Base-by-base conservation (phyloP, 2,888 invertebrate genomes). In the Microctonus aethiopoides region DNA sequence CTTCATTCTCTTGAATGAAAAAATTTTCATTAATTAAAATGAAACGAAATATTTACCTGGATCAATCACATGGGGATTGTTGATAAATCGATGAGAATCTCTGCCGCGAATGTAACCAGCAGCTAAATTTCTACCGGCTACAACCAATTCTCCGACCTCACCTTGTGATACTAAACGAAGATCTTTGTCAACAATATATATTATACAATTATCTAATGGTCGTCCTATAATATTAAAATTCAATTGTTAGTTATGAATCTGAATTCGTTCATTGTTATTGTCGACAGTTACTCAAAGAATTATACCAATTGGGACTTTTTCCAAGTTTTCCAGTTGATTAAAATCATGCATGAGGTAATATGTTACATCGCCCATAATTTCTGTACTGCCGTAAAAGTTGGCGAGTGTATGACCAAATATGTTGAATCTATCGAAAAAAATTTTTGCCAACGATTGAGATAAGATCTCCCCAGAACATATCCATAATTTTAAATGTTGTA, bases 351-450 rank as follows among this genome's bases (percentile, higher is more conserved):
- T 88, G 0, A 92, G 88, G 77, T 93, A 92, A 80, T 91, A 95
- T 0, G 95, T 95, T 1, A 96, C 95, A 82, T 96, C 96, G 0
- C 95, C 96, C 93, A 96, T 95, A 0, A 95, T 92, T 85, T 97
- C 97, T 0, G 96, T 96, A 75, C 95, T 95, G 0, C 97, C 97
- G 80, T 96, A 96, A 82, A 96, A 95, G 83, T 96, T 97, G 65
- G 94, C 95, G 51, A 97, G 87, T 16, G 89, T 88, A 73, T 92
- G 92, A 1, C 88, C 86, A 10, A 90, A 89, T 67, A 89, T 89
- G n/a, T 90, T 88, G 75, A 95, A 95, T 74, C 92, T 90, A 39
- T 90, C 88, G 84, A 95, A 95, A 88, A 96, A 96, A 78, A 93
- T 91, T 46, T 89, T 87, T 0, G 93, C 93, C 36, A 95, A 85